Base-by-base conservation (phyloP, 2,797 vertebrate genomes). In the Phrynocephalus vlangalii region DNA sequence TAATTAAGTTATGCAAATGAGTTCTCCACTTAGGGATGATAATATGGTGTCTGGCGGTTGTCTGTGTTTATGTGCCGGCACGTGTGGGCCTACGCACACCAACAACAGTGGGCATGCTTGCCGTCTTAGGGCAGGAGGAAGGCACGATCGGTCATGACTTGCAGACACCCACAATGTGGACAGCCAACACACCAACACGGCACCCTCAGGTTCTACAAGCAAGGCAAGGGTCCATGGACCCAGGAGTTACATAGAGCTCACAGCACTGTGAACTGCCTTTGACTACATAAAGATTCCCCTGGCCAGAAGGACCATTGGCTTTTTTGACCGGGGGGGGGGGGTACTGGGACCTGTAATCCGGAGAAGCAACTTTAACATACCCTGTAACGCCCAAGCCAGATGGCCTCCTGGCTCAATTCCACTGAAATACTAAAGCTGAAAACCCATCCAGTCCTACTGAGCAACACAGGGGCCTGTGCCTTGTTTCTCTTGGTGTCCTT, bases 1-100 rank as follows among this genome's bases (percentile, higher is more conserved):
- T 89, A 89, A 87, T 89, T 87, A 89, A 91, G 85, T 87, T 91
- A 89, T 89, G 90, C 60, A 89, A 91, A 89, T 87, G 73, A 38
- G 68, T 73, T 82, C 77, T 50, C 85, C 90, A 87, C 85, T 89
- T 89, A 89, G 30, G 82, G 79, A 88, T 84, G 72, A 86, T 89
- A 91, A 89, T 88, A 84, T 86, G 87, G 81, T 81, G 72, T 79
- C 85, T 89, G 82, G 85, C 77, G 28, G 71, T 83, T 76, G 86
- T 82, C 90, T 87, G 82, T 80, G 85, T 76, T 86, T 81, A 86
- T n/a, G 30, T 77, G 76, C 71, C 15, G 50, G 83, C 52, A 68
- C 28, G 5, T 3, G 30, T 28, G 50, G 15, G 28, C 20, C 38
- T 79, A 78, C 28, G 13, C 73, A 48, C n/a, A 22, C 9, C 3